phyloP scores from a whole-genome alignment of 2,888 invertebrate species.

The Chrysolina americana region DNA sequence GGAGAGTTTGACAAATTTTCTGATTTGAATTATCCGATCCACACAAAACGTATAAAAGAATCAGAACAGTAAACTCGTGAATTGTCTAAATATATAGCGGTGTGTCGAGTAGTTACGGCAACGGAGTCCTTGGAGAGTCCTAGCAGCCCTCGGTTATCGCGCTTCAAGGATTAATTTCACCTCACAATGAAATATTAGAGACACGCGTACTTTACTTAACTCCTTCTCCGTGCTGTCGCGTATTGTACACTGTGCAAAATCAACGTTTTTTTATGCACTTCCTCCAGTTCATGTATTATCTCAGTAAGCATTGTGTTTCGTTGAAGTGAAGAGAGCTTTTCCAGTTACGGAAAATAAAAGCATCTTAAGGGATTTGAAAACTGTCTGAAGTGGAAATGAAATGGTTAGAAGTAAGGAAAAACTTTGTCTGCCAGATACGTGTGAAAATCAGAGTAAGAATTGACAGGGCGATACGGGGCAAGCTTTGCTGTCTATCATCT shows the following conservation, averaged over 20 bases:
- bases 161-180: slow-evolving; percentile 46
- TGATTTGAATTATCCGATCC: neutral
- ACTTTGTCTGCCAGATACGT: neutral
- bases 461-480: neutral
- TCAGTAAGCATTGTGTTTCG: slow-evolving; percentile 32
- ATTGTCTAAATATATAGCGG: slow-evolving; percentile 19
- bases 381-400: slow-evolving; percentile 26
- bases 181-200: slow-evolving; percentile 44
- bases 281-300: slow-evolving; percentile 29
- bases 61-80: neutral
- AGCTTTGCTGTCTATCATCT: too few relatives aligned
- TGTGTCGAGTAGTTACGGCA: slow-evolving; percentile 37
- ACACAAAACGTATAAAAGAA: neutral
- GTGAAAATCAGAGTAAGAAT: neutral
- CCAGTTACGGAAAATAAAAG: slow-evolving; percentile 36
- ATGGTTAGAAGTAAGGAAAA: neutral
- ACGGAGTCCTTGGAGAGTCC: slow-evolving; percentile 44
- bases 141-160: slow-evolving; percentile 44
- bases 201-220: slow-evolving; percentile 34
- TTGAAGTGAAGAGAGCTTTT: slow-evolving; percentile 30
- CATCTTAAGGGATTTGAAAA: slow-evolving; percentile 34
- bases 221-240: slow-evolving; percentile 5
- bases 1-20: too few relatives aligned
- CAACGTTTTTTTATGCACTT: slow-evolving; percentile 35
- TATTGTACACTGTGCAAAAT: slow-evolving; percentile 24